phyloP scores from a whole-genome alignment of 1,140 invertebrate genomes.

The Asobara japonica region DNA sequence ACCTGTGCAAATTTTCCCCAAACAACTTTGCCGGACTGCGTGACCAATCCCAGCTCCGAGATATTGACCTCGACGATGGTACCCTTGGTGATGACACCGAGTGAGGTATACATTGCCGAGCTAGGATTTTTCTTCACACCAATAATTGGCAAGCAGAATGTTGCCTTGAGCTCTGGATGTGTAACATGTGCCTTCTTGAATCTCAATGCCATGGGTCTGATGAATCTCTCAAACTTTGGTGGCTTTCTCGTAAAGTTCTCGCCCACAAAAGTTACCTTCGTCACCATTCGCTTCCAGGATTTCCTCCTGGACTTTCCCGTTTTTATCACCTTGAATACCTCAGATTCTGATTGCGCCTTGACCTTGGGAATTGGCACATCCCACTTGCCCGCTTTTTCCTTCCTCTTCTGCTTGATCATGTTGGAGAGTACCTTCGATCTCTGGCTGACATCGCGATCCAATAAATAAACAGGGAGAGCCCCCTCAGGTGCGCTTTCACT shows the following conservation, averaged over 20 bases:
- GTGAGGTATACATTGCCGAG: slow-evolving; percentile 94
- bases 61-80: slow-evolving; percentile 98
- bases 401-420: slow-evolving; percentile 99
- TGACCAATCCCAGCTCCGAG: slow-evolving; percentile 98
- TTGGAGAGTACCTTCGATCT: slow-evolving; percentile 96
- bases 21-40: slow-evolving; percentile 98
- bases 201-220: slow-evolving; percentile 95
- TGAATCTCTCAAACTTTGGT: slow-evolving; percentile 99
- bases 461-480: slow-evolving; percentile 93
- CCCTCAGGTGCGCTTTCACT: slow-evolving; percentile 86
- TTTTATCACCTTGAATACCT: slow-evolving; percentile 96
- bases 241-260: slow-evolving; percentile 99
- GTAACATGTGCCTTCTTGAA: slow-evolving; percentile 99
- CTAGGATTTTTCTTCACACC: slow-evolving; percentile 99
- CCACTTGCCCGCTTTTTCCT: slow-evolving; percentile 99
- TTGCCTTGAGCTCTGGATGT: slow-evolving; percentile 98
- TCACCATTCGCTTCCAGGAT: slow-evolving; percentile 99
- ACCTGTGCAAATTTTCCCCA: slow-evolving; percentile 99
- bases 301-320: slow-evolving; percentile 96
- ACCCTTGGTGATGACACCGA: slow-evolving; percentile 99
- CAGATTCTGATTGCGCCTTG: slow-evolving; percentile 94
- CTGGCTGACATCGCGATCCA: slow-evolving; percentile 96
- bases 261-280: slow-evolving; percentile 97
- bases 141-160: slow-evolving; percentile 98
- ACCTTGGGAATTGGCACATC: slow-evolving; percentile 99